Percentiles rank a stretch among this genome's conserved stretches.
Conservation (phyloP, 2,797 vertebrate genomes). For the Chlorospingus semifuscus region DNA sequence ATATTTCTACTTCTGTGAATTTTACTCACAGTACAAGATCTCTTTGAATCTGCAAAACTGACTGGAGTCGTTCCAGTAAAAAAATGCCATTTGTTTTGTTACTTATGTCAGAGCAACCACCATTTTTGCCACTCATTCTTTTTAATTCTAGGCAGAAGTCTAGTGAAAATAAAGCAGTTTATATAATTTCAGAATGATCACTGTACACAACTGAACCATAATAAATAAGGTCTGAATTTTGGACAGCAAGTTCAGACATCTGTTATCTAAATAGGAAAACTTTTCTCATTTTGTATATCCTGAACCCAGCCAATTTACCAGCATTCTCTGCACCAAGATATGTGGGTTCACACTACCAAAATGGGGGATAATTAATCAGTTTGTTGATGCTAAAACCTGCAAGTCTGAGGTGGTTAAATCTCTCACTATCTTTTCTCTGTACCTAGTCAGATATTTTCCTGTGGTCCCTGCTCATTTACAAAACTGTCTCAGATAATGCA, state of each 20-base stretch:
- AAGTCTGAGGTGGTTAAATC: neutral
- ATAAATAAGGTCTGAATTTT: neutral
- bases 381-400: neutral
- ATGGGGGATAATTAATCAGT: neutral
- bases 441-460: neutral
- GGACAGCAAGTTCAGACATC: neutral
- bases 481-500: neutral
- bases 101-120: neutral
- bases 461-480: neutral
- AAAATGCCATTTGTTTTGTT: neutral
- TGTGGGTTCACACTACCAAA: neutral
- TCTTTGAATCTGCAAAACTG: neutral
- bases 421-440: neutral
- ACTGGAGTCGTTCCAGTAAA: neutral
- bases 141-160: neutral
- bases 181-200: neutral
- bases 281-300: neutral
- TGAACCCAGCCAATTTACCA: neutral
- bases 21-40: neutral
- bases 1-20: neutral
- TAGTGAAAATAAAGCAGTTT: neutral
- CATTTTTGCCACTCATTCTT: neutral
- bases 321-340: neutral
- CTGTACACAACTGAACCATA: neutral
- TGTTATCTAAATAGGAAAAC: neutral